Conservation (phyloP, 2,797 vertebrate species). For the Leucoraja ocellata region DNA sequence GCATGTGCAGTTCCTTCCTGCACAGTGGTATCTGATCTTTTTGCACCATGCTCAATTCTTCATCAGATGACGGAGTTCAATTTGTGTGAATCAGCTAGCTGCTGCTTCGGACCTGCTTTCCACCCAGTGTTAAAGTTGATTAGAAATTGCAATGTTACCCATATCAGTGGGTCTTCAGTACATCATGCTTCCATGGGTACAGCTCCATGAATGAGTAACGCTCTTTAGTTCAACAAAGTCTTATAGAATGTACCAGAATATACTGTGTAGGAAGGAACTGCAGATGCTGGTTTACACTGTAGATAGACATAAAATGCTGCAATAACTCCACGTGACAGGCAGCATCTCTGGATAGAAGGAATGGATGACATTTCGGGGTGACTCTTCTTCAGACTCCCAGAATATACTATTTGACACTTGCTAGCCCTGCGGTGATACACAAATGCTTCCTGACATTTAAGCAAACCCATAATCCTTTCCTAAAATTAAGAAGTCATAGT, state of each 20-base stretch:
- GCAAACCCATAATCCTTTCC: too few relatives aligned
- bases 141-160: neutral
- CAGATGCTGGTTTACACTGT: too few relatives aligned
- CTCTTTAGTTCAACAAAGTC: neutral
- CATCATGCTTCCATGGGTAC: neutral
- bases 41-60: neutral
- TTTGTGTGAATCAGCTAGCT: neutral
- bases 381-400: too few relatives aligned
- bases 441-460: neutral
- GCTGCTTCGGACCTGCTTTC: neutral
- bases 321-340: too few relatives aligned
- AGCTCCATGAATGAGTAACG: neutral
- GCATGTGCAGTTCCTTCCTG: too few relatives aligned
- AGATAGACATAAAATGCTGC: too few relatives aligned
- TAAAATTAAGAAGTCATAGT: too few relatives aligned
- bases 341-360: too few relatives aligned
- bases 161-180: neutral
- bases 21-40: neutral
- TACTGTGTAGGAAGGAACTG: neutral
- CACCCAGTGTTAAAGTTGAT: neutral
- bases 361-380: too few relatives aligned
- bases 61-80: neutral
- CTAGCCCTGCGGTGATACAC: neutral
- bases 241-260: neutral
- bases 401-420: neutral